Evolutionary conservation across 1,140 invertebrate species (phyloP), one percentile per base, ranked within the genome.

Genomic region (Drosophila leontia): DNA sequence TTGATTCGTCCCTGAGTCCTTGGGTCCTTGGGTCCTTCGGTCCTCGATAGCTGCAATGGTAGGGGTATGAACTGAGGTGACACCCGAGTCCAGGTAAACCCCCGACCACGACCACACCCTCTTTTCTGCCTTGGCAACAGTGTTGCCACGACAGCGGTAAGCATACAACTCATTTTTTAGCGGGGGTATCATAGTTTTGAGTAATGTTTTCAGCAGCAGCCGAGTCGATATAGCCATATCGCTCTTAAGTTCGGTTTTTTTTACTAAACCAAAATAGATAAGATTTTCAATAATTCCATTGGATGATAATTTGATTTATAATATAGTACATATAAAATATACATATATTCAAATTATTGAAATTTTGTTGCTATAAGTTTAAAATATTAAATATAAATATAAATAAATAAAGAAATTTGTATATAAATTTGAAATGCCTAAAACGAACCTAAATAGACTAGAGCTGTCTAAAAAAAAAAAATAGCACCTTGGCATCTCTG

Each of bases 1-100:
- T 68, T 68, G 62, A 70, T 68, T 70, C 62, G 65, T 69, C 65
- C 65, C 65, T 23, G 65, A 63, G 64, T 64, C 59, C 32, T 34
- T 32, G 26, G 35, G 41, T 32, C 39, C 56, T 37, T 19, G 51
- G 56, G 53, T 41, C 35, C 37, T 59, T 58, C n/a, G 51, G 23
- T 34, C 44, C 44, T 51, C 35, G 39, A 56, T 26, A 39, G 19
- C 53, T n/a, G 35, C 8, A 9, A 9, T 6, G 39, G 12, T 9
- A 8, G 23, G 35, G n/a, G 7, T 45, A 19, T 68, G 61, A 15
- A 39, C 53, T 56, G 62, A 53, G 62, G 53, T 59, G 62, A 37
- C 53, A 56, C 13, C 53, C 53, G 53, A 56, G 53, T 56, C 35
- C 53, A 56, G 35, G 53, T 39, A 11, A 55, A 7, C 19, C 53